Base-by-base conservation (phyloP, 1,140 invertebrate genomes). In the Halyomorpha halys region DNA sequence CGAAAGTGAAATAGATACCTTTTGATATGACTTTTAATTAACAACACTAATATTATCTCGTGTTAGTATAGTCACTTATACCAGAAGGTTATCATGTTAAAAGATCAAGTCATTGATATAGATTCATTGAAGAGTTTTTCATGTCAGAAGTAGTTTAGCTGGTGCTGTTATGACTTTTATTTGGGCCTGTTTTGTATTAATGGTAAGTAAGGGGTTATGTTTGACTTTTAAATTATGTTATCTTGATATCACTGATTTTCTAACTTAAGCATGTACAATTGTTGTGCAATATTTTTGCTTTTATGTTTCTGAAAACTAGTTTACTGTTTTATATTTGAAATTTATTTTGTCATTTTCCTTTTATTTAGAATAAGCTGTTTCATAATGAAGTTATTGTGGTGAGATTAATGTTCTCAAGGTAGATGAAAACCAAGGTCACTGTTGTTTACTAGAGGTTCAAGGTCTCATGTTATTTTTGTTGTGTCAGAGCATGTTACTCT, bases 391-490 rank as follows among this genome's bases (percentile, higher is more conserved):
- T 39, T 34, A 44, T 39, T 44, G 9, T 60, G 30, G 21, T 44
- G n/a, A 60, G 34, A 18, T 30, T 39, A 60, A 60, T 60, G 59
- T 60, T 60, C 21, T 39, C 59, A 60, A 60, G 59, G 59, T 60
- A 61, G 56, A 39, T 63, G 39, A 62, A 45, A 34, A 56, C 61
- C 67, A 68, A 68, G 67, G 67, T 65, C 67, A 47, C 49, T 65
- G 56, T 63, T 68, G 67, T 68, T 68, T 68, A 68, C 67, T 62
- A 49, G 60, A 34, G 62, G 67, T 68, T 68, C 67, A 68, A 68
- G 67, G 67, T 23, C 63, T 59, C 23, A 18, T 63, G 19, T 63
- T 66, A 63, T 66, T 66, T 59, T 66, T 66, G 51, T 62, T 62
- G 59, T 56, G 23, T 56, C 53, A 27, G 59, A 21, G 18, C 47